Evolutionary conservation across 2,113 vertebrate genomes (phyloP).

Genomic region (Pachyramphus minor): DNA sequence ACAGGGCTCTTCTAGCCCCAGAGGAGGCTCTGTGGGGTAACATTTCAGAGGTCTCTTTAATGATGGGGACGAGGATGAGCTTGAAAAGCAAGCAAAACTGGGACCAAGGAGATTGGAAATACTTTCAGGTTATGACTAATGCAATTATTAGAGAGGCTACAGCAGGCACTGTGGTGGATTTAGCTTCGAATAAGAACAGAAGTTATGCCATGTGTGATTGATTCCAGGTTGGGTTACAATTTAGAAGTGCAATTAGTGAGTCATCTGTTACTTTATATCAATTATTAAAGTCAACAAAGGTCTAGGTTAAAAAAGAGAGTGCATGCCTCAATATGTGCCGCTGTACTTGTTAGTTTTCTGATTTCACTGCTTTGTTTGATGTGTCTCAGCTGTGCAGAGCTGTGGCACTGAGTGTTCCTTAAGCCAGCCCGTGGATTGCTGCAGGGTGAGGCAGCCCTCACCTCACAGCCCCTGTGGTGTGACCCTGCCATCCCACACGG

Average conservation of each 20-base stretch:
- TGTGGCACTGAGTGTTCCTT: neutral
- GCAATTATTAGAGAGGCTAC: conserved; percentile 33
- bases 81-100: conserved; percentile 34
- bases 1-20: neutral
- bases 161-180: neutral
- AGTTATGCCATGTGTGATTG: conserved; percentile 36
- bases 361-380: neutral
- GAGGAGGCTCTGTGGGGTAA: neutral
- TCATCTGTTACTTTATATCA: conserved; percentile 52
- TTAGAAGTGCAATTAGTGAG: conserved; percentile 48
- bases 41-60: neutral
- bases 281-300: conserved; percentile 48
- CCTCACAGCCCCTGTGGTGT: neutral
- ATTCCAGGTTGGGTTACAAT: conserved; percentile 50
- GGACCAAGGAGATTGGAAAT: conserved; percentile 27
- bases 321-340: neutral
- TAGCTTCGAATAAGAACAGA: conserved; percentile 9
- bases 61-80: neutral
- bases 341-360: neutral
- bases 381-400: neutral
- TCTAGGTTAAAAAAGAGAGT: conserved; percentile 11
- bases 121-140: conserved; percentile 49
- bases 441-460: rapidly evolving
- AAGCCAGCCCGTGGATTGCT: rapidly evolving
- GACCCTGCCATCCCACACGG: neutral